Evolutionary conservation across 2,888 invertebrate genomes (phyloP), one percentile per base, ranked within the genome.

Genomic region (Scaptomyza flava): DNA sequence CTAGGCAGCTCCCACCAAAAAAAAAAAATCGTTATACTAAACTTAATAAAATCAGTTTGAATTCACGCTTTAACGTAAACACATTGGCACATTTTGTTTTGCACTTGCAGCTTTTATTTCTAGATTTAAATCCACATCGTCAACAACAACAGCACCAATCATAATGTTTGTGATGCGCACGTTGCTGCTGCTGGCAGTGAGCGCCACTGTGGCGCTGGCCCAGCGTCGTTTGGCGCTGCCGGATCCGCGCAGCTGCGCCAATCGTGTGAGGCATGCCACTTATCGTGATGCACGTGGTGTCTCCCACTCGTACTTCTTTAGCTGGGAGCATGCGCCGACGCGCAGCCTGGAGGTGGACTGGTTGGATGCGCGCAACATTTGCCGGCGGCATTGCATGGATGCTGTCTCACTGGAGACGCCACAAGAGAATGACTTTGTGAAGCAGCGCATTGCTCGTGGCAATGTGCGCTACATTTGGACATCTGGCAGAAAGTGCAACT

Each of bases 311-410:
- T 98, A 98, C 93, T 98, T 97, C 95, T 97, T 97, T 95, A 97
- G 97, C 90, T 97, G 97, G 97, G 96, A 97, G 84, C 97, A 97
- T 90, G 94, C 94, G 51, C 96, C 97, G 2, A 97, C 97, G 30
- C 94, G 96, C 81, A 95, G 93, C 83, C 92, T 96, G 72, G 97
- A 97, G 92, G 97, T 97, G 2, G 97, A 97, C 91, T 97, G 97
- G 97, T 92, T 98, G 56, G 97, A 97, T 91, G 95, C 97, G 34
- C 94, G 98, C 79, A 98, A 98, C 92, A 97, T 97, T 89, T 98
- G 98, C 93, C 95, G 98, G 72, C 94, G 97, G 78, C 97, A 97
- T 90, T 98, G 98, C 91, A 98, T 98, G 98, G 98, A 98, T 92
- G 96, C 97, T 81, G 97, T 97, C 23, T 96, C 97, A 9, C 92